phyloP scores from a whole-genome alignment of 2,113 vertebrate genomes.

The Tonatia bakeri region DNA sequence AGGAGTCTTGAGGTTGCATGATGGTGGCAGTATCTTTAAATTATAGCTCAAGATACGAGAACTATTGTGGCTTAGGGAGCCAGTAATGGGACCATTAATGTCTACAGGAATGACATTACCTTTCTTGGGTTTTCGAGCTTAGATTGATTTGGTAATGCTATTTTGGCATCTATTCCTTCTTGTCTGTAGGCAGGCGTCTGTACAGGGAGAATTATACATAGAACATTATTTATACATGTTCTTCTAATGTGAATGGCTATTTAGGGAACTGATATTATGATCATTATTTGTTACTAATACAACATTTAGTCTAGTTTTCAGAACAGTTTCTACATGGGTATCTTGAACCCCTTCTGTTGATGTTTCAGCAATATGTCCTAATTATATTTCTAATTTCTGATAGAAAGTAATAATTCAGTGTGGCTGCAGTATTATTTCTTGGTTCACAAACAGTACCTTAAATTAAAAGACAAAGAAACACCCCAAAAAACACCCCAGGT shows the following conservation, averaged over 20 bases:
- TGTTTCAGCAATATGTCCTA: neutral
- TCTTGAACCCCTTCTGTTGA: neutral
- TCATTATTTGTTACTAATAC: constrained; percentile 2
- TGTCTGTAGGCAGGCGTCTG: neutral
- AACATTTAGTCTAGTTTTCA: constrained; percentile 15
- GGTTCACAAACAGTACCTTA: neutral
- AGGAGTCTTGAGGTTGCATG: neutral
- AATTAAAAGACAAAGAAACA: neutral
- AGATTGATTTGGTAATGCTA: neutral
- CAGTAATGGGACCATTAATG: neutral
- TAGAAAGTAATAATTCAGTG: constrained; percentile 1
- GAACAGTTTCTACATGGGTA: neutral
- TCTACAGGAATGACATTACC: neutral
- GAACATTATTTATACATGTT: neutral
- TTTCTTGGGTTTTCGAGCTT: constrained; percentile 9
- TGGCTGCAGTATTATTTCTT: neutral
- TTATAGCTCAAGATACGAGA: neutral
- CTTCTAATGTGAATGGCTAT: constrained; percentile 8
- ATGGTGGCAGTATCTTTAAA: neutral
- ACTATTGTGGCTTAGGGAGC: neutral
- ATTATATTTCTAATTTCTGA: constrained; percentile 8
- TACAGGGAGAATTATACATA: neutral
- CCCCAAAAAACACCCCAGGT: neutral
- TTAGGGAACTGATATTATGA: neutral
- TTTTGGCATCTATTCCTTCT: neutral